phyloP scores from a whole-genome alignment of 2,797 vertebrate species.

The Anguilla pacifica region DNA sequence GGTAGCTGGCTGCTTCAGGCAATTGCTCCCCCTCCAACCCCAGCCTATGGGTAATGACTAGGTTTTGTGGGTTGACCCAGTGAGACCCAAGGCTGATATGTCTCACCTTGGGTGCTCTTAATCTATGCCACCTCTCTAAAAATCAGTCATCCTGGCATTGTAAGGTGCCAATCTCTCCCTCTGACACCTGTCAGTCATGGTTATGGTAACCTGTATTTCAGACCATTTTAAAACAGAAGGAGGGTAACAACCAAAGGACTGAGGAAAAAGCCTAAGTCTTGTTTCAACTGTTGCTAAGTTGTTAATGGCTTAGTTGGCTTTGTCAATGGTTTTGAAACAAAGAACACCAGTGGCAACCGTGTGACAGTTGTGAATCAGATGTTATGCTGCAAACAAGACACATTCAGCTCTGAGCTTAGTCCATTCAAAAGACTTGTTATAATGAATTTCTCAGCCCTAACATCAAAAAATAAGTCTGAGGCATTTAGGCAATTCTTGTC shows the following conservation, averaged over 20 bases:
- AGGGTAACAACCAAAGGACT: background rate
- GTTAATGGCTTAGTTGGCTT: too few species aligned
- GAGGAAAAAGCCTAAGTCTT: background rate
- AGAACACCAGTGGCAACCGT: background rate
- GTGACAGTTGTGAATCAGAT: background rate
- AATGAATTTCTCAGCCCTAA: background rate
- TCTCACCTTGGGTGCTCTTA: constrained; percentile 23
- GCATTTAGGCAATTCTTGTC: too few species aligned
- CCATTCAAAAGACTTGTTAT: background rate
- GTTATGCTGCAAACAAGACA: background rate
- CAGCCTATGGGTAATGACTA: constrained; percentile 34
- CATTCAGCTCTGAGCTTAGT: too few species aligned
- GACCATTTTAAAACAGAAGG: background rate
- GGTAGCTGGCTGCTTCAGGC: constrained; percentile 40
- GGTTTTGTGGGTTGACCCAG: constrained; percentile 32
- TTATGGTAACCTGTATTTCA: background rate
- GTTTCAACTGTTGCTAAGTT: too few species aligned
- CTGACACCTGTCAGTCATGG: background rate
- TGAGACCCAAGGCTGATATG: constrained; percentile 43
- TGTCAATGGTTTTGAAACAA: too few species aligned
- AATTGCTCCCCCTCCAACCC: constrained; percentile 39
- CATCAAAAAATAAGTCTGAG: background rate
- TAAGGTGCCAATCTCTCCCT: background rate
- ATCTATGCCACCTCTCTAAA: constrained; percentile 34
- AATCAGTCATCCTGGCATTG: constrained; percentile 18